phyloP scores from a whole-genome alignment of 2,113 vertebrate species.

The Emberiza fucata region DNA sequence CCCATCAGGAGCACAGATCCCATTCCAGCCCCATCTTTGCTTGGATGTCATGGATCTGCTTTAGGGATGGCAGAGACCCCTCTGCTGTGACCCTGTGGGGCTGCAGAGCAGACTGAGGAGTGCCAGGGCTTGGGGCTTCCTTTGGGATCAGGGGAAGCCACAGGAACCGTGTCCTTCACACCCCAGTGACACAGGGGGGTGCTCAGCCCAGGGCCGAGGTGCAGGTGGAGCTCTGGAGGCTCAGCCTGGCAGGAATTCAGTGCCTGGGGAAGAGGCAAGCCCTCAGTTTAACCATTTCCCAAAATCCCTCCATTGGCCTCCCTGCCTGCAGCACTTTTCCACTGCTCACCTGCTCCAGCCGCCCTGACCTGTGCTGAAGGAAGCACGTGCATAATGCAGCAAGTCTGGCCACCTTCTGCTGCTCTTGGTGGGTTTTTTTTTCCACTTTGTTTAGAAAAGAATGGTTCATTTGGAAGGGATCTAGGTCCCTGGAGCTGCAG shows the following conservation, averaged over 20 bases:
- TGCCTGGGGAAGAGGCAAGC: background rate
- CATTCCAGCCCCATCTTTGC: accelerated
- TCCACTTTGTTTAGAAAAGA: background rate
- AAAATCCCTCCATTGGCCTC: background rate
- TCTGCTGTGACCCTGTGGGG: background rate
- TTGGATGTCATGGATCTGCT: accelerated
- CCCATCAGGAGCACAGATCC: accelerated
- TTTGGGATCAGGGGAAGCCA: background rate
- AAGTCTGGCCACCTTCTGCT: background rate
- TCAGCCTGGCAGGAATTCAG: accelerated
- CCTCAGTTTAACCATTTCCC: background rate
- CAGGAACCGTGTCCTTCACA: background rate
- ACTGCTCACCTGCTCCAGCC: background rate
- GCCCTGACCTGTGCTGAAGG: accelerated
- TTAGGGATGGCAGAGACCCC: accelerated
- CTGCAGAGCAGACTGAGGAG: background rate
- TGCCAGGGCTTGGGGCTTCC: background rate
- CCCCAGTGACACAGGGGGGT: background rate
- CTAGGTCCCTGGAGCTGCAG: background rate
- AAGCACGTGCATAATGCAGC: background rate
- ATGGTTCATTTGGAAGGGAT: background rate
- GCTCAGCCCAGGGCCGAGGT: background rate
- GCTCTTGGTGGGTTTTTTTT: background rate
- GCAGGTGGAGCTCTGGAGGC: background rate
- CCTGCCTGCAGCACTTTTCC: background rate